Evolutionary conservation across 1,140 invertebrate species (phyloP), one percentile per base, ranked within the genome.

Genomic region (Drusus annulatus): DNA sequence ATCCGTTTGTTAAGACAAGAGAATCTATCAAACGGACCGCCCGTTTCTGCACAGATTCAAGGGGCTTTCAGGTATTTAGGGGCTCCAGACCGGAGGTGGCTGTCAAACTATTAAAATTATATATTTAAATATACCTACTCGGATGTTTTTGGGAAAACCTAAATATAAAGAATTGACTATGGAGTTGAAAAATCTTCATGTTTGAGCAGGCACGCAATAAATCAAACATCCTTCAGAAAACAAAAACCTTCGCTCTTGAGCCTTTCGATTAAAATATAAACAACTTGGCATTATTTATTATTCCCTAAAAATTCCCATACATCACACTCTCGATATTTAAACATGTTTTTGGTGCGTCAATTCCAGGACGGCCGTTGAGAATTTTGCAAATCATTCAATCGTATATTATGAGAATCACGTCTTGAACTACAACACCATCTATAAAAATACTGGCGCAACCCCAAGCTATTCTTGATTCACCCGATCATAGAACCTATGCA

Each of bases 381-480:
- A 60, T 63, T 63, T 62, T 21, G 56, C 74, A 63, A 76, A 62
- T 76, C 74, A 76, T 50, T 28, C 19, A 45, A 45, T 45, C 36
- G 36, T 13, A 13, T 2, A 21, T 23, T 45, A 45, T 1, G 7
- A 45, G 36, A 45, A 45, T 1, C 36, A 45, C 17, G 17, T 6
- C n/a, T 60, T 4, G 6, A 60, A 60, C 23, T 19, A 60, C 8
- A 23, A 60, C 7, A 60, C 23, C 56, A 60, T 17, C 2, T 2
- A 7, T 5, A 19, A 17, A 3, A 0, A 19, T 21, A 60, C 3
- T 4, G 3, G 21, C 3, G 23, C 0, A 13, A 2, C 19, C 0
- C 56, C 19, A 23, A 60, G 17, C 5, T 36, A 5, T 31, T 36
- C 50, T 68, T 2, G 6, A 60, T 23, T 23, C 2, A 3, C 17